Evolutionary conservation across 2,797 vertebrate genomes (phyloP).

Genomic region (Vipera ursinii): DNA sequence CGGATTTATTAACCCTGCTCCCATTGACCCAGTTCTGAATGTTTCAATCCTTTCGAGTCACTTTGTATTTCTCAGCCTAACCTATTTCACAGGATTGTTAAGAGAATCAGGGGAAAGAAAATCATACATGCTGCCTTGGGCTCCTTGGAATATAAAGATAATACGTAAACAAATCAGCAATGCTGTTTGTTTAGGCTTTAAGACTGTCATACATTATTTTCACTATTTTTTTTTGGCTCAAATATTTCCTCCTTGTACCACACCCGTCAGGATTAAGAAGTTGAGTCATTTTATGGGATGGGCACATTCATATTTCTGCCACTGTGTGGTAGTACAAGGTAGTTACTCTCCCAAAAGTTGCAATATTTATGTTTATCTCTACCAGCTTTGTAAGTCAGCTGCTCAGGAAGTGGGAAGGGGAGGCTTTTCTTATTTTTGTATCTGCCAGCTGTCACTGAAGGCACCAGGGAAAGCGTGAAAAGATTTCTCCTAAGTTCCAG

Average conservation of each 20-base stretch:
- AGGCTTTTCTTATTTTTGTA: conserved; percentile 46
- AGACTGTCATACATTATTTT: neutral
- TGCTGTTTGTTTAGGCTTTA: neutral
- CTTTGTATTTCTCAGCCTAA: neutral
- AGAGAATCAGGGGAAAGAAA: neutral
- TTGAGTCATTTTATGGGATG: neutral
- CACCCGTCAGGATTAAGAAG: neutral
- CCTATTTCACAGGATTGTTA: neutral
- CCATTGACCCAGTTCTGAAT: neutral
- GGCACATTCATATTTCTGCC: conserved; percentile 40
- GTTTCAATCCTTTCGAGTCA: neutral
- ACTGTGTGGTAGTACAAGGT: conserved; percentile 56
- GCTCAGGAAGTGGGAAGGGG: conserved; percentile 23
- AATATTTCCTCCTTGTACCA: neutral
- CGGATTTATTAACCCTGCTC: neutral
- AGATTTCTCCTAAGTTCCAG: conserved; percentile 59
- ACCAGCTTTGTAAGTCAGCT: conserved; percentile 52
- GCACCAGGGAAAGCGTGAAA: conserved; percentile 54
- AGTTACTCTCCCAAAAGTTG: neutral
- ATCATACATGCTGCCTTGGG: neutral
- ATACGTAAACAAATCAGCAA: neutral
- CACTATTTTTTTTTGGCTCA: neutral
- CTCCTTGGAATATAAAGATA: neutral
- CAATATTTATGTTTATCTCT: conserved; percentile 24
- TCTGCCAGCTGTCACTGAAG: conserved; percentile 46